These are phyloP conservation scores for Diarsia dahlii DNA, from an alignment of 2,888 invertebrate species.

Conservation along the genomic window DNA sequence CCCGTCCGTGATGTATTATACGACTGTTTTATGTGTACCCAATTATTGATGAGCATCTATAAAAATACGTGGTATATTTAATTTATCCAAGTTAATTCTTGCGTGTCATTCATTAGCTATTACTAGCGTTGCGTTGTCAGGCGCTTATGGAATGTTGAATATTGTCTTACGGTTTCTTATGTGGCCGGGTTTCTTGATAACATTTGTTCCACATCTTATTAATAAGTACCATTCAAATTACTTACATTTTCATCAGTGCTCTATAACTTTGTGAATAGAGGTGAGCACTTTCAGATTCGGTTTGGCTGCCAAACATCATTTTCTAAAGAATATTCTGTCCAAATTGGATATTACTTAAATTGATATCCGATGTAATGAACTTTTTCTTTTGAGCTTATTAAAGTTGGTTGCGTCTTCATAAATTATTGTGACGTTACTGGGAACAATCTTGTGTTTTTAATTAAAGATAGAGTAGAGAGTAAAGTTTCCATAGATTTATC, in stretches of 20 bases:
- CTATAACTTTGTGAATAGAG: slow-evolving; percentile 25
- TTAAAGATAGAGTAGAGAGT: slow-evolving; percentile 15
- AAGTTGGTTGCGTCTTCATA: slow-evolving; percentile 47
- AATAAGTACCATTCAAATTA: slow-evolving; percentile 14
- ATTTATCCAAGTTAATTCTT: slow-evolving; percentile 65
- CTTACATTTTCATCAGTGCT: slow-evolving; percentile 8
- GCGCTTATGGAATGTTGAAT: slow-evolving; percentile 70
- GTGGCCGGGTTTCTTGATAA: slow-evolving; percentile 25
- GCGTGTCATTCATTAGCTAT: slow-evolving; percentile 74
- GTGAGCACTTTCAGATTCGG: slow-evolving; percentile 24
- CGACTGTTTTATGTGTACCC: slow-evolving; percentile 65
- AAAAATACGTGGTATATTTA: slow-evolving; percentile 58
- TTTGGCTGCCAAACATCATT: slow-evolving; percentile 24
- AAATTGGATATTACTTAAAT: slow-evolving; percentile 44
- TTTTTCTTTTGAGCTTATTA: slow-evolving; percentile 49
- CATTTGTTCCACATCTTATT: slow-evolving; percentile 20
- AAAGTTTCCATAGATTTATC: slow-evolving; percentile 4
- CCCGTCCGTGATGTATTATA: slow-evolving; percentile 68
- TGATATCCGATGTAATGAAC: slow-evolving; percentile 36
- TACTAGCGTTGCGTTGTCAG: slow-evolving; percentile 67
- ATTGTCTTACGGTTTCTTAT: slow-evolving; percentile 57
- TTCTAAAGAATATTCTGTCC: slow-evolving; percentile 33
- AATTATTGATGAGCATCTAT: slow-evolving; percentile 48
- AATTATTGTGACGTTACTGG: slow-evolving; percentile 48
- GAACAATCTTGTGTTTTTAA: slow-evolving; percentile 44